phyloP scores from a whole-genome alignment of 1,140 invertebrate species.

The Pollicipes pollicipes region DNA sequence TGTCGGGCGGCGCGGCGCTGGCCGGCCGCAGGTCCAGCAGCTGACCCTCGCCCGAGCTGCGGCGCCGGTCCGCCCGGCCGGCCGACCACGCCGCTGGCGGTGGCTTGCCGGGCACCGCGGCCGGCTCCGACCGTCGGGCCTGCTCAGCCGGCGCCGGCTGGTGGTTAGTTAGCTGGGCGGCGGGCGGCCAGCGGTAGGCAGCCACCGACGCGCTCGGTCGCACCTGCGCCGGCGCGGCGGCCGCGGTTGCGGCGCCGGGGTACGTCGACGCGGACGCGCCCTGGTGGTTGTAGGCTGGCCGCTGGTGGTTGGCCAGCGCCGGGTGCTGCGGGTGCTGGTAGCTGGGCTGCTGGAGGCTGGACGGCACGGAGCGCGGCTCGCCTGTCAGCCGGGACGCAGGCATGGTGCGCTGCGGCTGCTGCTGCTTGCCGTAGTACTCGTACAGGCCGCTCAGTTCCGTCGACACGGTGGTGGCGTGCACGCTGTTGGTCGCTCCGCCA shows the following conservation, averaged over 20 bases:
- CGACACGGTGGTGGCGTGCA: background rate
- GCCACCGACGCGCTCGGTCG: conserved; percentile 1
- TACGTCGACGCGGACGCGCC: conserved; percentile 6
- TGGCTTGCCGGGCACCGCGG: background rate
- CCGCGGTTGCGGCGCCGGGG: background rate
- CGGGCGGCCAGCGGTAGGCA: background rate
- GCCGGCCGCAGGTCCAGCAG: background rate
- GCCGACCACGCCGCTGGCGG: too few species aligned
- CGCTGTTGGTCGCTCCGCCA: too few species aligned
- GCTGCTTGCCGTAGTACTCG: background rate
- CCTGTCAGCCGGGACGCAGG: background rate
- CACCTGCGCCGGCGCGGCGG: conserved; percentile 10
- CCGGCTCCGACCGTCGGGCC: background rate
- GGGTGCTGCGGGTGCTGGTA: conserved; percentile 65
- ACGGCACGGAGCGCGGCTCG: background rate
- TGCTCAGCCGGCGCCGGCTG: background rate
- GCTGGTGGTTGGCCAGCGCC: conserved; percentile 84
- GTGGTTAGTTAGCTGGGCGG: background rate
- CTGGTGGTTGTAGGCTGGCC: conserved; percentile 48
- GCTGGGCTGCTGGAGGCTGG: conserved; percentile 44
- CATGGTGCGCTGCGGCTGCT: background rate
- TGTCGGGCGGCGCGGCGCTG: background rate
- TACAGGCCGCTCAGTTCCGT: background rate
- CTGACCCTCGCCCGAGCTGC: background rate
- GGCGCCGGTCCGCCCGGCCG: too few species aligned